Percentiles rank a stretch among this genome's conserved stretches.
Conservation (phyloP, 2,888 invertebrate genomes). For the Noctua comes region DNA sequence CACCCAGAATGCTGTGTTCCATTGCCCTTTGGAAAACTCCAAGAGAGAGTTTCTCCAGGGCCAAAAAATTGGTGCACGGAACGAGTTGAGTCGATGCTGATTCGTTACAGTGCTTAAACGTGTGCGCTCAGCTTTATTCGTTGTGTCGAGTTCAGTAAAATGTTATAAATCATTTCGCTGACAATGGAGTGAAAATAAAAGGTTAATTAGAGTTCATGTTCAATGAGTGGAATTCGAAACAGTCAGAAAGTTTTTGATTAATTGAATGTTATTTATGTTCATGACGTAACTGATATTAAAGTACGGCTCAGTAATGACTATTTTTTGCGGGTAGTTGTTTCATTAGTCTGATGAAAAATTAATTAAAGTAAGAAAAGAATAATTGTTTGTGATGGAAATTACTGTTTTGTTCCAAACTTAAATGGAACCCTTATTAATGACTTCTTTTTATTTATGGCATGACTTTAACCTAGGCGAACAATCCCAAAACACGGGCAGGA, state of each 20-base stretch:
- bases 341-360: slow-evolving; percentile 27
- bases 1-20: too few relatives aligned
- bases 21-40: too few relatives aligned
- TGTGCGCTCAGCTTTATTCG: neutral
- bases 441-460: neutral
- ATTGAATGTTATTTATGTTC: slow-evolving; percentile 51
- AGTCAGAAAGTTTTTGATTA: slow-evolving; percentile 48
- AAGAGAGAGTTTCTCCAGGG: too few relatives aligned
- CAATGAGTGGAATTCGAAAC: slow-evolving; percentile 39
- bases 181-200: slow-evolving; percentile 55
- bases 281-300: slow-evolving; percentile 15
- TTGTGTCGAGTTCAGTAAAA: slow-evolving; percentile 19
- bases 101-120: too few relatives aligned
- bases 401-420: neutral
- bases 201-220: slow-evolving; percentile 48
- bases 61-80: neutral
- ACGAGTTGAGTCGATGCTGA: neutral
- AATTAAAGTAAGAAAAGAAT: slow-evolving; percentile 15
- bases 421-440: too few relatives aligned
- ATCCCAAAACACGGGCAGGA: too few relatives aligned
- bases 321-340: slow-evolving; percentile 27
- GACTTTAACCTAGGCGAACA: neutral
- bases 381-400: slow-evolving; percentile 4
- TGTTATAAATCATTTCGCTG: slow-evolving; percentile 48
- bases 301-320: slow-evolving; percentile 15